Conservation (phyloP, 2,888 invertebrate species). For the Perithous albicinctus region DNA sequence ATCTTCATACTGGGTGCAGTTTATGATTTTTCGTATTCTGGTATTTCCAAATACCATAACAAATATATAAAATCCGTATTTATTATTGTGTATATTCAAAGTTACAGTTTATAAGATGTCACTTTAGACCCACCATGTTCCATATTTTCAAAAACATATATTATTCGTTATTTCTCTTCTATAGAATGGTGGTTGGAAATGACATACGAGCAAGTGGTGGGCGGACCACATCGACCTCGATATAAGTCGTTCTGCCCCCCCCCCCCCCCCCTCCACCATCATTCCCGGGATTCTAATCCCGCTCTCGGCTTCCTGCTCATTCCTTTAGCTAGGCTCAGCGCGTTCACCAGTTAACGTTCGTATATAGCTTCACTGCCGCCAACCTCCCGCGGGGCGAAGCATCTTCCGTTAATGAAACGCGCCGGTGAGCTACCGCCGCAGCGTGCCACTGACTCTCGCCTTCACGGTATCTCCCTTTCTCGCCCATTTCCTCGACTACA, state of each 20-base stretch:
- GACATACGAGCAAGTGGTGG: slow-evolving; percentile 35
- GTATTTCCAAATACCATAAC: not conserved
- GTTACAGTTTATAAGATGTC: not conserved
- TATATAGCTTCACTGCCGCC: slow-evolving; percentile 27
- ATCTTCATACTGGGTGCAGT: not conserved
- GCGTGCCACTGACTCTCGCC: slow-evolving; percentile 80
- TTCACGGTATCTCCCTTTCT: slow-evolving; percentile 65
- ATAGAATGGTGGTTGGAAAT: slow-evolving; percentile 4
- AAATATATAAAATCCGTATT: slow-evolving; percentile 6
- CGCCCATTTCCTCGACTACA: slow-evolving; percentile 44
- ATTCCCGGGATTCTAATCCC: slow-evolving; percentile 83
- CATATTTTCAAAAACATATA: not conserved
- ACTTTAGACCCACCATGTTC: not conserved
- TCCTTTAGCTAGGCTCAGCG: slow-evolving; percentile 72
- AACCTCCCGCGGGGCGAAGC: slow-evolving; percentile 78
- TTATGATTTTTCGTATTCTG: not conserved
- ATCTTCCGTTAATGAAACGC: slow-evolving; percentile 84
- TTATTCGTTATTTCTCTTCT: not conserved
- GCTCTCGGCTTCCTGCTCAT: slow-evolving; percentile 70
- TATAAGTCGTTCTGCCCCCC: slow-evolving; percentile 65
- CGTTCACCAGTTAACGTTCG: slow-evolving; percentile 61
- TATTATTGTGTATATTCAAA: not conserved
- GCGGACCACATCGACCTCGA: slow-evolving; percentile 50
- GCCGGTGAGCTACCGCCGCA: slow-evolving; percentile 83
- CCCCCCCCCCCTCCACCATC: slow-evolving; percentile 74